Conservation (phyloP, 2,113 vertebrate genomes). For the Actinemys pallida region DNA sequence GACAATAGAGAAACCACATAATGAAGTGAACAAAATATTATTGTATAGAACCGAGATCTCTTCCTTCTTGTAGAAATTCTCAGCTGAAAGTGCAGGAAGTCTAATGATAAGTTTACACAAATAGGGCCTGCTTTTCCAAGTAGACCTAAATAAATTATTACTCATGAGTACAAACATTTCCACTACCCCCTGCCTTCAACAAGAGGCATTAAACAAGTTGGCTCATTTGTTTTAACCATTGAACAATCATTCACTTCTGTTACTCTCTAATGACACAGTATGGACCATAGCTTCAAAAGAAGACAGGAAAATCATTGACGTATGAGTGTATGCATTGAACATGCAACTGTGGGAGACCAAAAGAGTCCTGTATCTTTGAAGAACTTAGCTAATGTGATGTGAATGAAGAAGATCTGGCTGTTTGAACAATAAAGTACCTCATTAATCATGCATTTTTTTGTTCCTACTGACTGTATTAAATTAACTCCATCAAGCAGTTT, state of each 20-base stretch:
- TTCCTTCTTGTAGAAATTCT: constrained; percentile 32
- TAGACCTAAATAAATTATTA: constrained; percentile 44
- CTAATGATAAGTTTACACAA: constrained; percentile 61
- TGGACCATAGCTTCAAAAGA: background rate
- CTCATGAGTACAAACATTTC: constrained; percentile 15
- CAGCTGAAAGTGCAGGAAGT: constrained; percentile 33
- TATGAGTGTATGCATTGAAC: background rate
- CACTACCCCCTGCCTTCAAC: constrained; percentile 27
- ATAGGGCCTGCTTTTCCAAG: constrained; percentile 53
- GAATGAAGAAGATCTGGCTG: accelerated
- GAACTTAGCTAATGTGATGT: background rate
- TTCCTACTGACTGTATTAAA: background rate
- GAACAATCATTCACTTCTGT: background rate
- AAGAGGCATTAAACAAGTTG: accelerated
- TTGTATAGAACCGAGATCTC: background rate
- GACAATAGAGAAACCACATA: constrained; percentile 51
- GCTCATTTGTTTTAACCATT: background rate
- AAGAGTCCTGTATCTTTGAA: background rate
- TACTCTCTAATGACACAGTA: background rate
- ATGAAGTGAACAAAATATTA: constrained; percentile 29
- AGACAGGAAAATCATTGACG: background rate
- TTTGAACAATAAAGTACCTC: background rate
- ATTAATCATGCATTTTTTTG: background rate
- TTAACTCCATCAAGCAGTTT: background rate
- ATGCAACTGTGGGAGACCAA: background rate